phyloP scores from a whole-genome alignment of 2,888 invertebrate genomes.

The Strigamia transsilvanica region DNA sequence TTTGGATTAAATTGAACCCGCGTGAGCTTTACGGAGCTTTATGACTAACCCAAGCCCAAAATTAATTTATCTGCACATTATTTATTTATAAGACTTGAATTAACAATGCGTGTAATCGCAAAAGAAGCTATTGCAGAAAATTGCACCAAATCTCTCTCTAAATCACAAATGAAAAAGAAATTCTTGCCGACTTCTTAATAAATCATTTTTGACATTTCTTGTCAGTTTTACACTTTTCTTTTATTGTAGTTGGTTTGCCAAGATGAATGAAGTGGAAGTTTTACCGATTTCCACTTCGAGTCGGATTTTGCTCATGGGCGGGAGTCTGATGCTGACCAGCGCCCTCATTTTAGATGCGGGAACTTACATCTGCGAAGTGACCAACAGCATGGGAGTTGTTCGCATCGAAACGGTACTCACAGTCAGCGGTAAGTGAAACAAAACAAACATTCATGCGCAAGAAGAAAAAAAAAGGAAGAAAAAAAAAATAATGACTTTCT shows the following conservation, averaged over 20 bases:
- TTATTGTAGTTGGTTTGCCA: conserved; percentile 55
- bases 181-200: too few species aligned
- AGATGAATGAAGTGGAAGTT: conserved; percentile 52
- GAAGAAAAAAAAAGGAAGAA: neutral
- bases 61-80: too few species aligned
- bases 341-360: conserved; percentile 61
- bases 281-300: conserved; percentile 54
- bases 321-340: conserved; percentile 53
- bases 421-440: conserved; percentile 61
- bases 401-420: conserved; percentile 60
- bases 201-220: too few species aligned
- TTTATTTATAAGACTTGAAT: too few species aligned
- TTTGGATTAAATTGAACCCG: too few species aligned
- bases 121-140: too few species aligned
- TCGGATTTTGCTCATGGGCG: conserved; percentile 52
- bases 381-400: conserved; percentile 62
- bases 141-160: too few species aligned
- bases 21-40: too few species aligned
- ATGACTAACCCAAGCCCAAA: too few species aligned
- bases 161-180: too few species aligned
- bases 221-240: neutral
- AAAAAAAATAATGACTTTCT: neutral
- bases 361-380: conserved; percentile 63
- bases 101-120: too few species aligned
- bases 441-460: neutral